Evolutionary conservation across 2,888 invertebrate species (phyloP), one percentile per base, ranked within the genome.

Genomic region (Aphidoletes aphidimyza): DNA sequence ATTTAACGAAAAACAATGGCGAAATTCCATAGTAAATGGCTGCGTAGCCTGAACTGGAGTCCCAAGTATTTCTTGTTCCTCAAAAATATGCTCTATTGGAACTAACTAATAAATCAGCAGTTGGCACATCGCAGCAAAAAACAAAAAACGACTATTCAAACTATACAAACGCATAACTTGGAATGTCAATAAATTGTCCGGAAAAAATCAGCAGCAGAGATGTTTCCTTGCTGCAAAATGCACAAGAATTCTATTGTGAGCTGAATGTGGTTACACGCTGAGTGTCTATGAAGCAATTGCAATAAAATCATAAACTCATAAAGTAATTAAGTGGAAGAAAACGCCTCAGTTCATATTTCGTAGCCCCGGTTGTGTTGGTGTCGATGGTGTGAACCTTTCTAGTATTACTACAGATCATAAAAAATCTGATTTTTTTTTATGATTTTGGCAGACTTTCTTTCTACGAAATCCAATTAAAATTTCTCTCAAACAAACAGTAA

Each of bases 281-380:
- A 37, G 81, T 81, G 11, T 5, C 6, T 37, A 37, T 81, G 37
- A 81, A 81, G n/a, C 81, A 36, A n/a, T 37, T 37, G 81, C 37
- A 37, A 81, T 78, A 78, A 78, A 78, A 78, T 81, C 81, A 81
- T 81, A 81, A 81, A 81, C n/a, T 37, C 36, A 81, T 81, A 37
- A 69, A 69, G 69, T 1, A 36, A n/a, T 11, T 45, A 45, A 45
- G 45, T 11, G 14, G 45, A 19, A 47, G 47, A 47, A 47, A 47
- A 47, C 47, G 47, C 47, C 30, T 59, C 30, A n/a, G 34, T 69
- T 8, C 45, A 45, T 45, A 45, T 11, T 14, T 11, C 8, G 14
- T 14, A 14, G 45, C 45, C 45, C 8, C 14, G 9, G 45, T 11
- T 45, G 14, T 45, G 45, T 45, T 45, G 45, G 45, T 45, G 45